Evolutionary conservation across 2,797 vertebrate species (phyloP).

Genomic region (Cheirogaleus major): DNA sequence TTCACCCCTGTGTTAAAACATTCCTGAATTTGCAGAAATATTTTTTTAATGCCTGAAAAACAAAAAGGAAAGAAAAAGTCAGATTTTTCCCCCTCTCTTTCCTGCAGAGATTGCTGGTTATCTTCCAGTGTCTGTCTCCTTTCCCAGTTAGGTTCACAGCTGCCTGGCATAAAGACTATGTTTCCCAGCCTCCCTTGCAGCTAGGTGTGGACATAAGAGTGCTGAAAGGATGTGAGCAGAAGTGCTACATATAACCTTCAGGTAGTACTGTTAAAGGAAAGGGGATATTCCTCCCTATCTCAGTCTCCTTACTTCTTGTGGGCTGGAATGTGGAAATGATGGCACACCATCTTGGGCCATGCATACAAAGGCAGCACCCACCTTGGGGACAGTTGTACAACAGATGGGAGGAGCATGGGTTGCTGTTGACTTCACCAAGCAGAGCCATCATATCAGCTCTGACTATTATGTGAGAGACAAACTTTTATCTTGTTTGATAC

Average conservation of each 20-base stretch:
- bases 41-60: conserved; percentile 44
- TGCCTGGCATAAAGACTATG: not conserved
- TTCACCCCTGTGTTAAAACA: not conserved
- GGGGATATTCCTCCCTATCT: not conserved
- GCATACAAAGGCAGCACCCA: not conserved
- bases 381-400: too few relatives aligned
- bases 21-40: not conserved
- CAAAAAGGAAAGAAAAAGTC: conserved; percentile 8
- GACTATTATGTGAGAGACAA: not conserved
- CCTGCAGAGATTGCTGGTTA: not conserved
- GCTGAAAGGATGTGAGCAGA: not conserved
- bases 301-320: not conserved
- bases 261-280: not conserved
- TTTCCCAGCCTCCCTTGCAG: not conserved
- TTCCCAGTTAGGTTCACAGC: not conserved
- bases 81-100: not conserved
- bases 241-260: fast-evolving
- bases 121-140: not conserved
- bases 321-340: not conserved
- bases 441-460: not conserved
- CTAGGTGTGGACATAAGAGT: not conserved
- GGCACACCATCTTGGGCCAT: fast-evolving
- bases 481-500: not conserved
- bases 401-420: not conserved
- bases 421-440: not conserved